Evolutionary conservation across 1,140 invertebrate genomes (phyloP).

Genomic region (Drosophila burlai): DNA sequence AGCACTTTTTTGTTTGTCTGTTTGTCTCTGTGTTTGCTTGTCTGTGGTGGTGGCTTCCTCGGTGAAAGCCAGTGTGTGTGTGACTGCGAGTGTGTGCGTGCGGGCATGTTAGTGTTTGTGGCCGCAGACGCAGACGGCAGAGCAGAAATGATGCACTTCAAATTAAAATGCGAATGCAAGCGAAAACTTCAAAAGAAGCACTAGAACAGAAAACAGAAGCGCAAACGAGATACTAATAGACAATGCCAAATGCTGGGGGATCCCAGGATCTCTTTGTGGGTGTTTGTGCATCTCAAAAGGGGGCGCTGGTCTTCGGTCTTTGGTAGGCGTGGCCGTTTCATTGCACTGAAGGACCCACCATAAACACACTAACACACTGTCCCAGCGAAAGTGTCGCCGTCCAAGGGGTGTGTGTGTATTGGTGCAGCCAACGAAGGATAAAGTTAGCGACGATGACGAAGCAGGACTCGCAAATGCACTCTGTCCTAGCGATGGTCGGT

Average conservation of each 20-base stretch:
- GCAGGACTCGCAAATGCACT: slow-evolving; percentile 77
- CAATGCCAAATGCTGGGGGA: slow-evolving; percentile 65
- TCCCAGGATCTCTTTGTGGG: slow-evolving; percentile 8
- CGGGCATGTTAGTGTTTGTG: slow-evolving; percentile 62
- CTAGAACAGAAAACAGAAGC: slow-evolving; percentile 83
- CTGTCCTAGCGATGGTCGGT: slow-evolving; percentile 50
- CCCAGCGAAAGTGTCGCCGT: slow-evolving; percentile 74
- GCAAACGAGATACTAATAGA: slow-evolving; percentile 83
- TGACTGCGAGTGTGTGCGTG: slow-evolving; percentile 26
- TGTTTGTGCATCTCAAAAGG: slow-evolving; percentile 13
- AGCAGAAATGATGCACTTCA: slow-evolving; percentile 80
- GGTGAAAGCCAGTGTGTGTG: slow-evolving; percentile 13
- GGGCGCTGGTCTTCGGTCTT: slow-evolving; percentile 31
- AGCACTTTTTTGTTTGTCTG: slow-evolving; percentile 79
- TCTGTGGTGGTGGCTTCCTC: slow-evolving; percentile 46
- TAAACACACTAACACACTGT: slow-evolving; percentile 81
- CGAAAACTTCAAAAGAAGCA: slow-evolving; percentile 83
- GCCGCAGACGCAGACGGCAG: slow-evolving; percentile 60
- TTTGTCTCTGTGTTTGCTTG: slow-evolving; percentile 38
- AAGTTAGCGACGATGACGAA: slow-evolving; percentile 71
- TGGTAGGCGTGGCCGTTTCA: slow-evolving; percentile 41
- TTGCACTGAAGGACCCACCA: slow-evolving; percentile 67
- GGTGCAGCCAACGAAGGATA: slow-evolving; percentile 69
- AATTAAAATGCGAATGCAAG: slow-evolving; percentile 83
- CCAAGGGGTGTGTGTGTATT: slow-evolving; percentile 16